Evolutionary conservation across 2,888 invertebrate genomes (phyloP).

Genomic region (Microctonus brassicae): DNA sequence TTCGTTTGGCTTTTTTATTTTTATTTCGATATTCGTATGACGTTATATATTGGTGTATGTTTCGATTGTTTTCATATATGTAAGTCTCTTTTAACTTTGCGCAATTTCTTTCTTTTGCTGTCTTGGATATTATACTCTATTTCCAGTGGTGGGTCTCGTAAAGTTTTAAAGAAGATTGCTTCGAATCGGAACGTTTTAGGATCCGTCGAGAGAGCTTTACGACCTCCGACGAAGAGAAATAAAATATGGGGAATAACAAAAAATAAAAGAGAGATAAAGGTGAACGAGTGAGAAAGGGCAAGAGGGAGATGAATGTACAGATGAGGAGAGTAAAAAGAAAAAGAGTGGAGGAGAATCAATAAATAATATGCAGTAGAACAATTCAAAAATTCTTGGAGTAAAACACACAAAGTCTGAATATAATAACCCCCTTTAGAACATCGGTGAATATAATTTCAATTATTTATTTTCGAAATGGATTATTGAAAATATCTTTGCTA

Average conservation of each 20-base stretch:
- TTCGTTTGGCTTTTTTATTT: constrained; percentile 9
- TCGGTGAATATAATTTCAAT: constrained; percentile 21
- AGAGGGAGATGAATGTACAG: too few species aligned
- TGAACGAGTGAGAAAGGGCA: constrained; percentile 2
- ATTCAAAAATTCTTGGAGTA: constrained; percentile 30
- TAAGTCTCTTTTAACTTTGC: neutral
- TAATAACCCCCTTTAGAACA: too few species aligned
- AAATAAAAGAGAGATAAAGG: constrained; percentile 1
- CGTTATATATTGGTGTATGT: neutral
- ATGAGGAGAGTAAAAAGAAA: constrained; percentile 22
- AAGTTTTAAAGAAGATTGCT: constrained; percentile 48
- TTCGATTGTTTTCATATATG: neutral
- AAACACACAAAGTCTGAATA: constrained; percentile 12
- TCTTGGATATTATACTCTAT: constrained; percentile 29
- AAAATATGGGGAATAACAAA: constrained; percentile 27
- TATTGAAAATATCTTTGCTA: constrained; percentile 8
- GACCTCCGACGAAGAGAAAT: constrained; percentile 37
- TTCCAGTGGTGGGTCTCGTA: constrained; percentile 37
- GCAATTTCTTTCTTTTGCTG: neutral
- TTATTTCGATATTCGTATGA: neutral
- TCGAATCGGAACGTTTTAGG: constrained; percentile 41
- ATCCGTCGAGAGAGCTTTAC: constrained; percentile 41
- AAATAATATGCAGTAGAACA: constrained; percentile 36
- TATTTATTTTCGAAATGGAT: constrained; percentile 22
- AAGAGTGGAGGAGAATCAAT: constrained; percentile 28